Percentiles rank a stretch among this genome's conserved stretches.
phyloP scores from a whole-genome alignment of 2,113 vertebrate species.

The Emydura subglobosa region DNA sequence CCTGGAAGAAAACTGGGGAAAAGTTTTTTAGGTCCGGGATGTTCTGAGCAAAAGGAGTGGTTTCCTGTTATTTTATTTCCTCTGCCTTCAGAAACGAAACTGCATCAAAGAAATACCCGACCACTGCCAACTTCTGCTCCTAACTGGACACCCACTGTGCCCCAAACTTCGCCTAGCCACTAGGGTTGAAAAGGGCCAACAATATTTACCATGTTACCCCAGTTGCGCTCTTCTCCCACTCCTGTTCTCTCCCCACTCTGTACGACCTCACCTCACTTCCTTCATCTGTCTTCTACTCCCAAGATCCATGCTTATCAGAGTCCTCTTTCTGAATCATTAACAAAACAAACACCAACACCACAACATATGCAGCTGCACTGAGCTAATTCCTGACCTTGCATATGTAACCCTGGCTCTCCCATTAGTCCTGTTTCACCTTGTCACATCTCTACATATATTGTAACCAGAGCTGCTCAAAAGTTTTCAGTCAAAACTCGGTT shows the following conservation, averaged over 20 bases:
- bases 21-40: too few species aligned
- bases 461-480: neutral
- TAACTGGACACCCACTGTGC: too few species aligned
- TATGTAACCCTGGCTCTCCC: neutral
- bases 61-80: too few species aligned
- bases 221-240: neutral
- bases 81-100: too few species aligned
- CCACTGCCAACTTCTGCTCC: too few species aligned
- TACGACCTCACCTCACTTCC: neutral
- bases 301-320: neutral
- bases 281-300: neutral
- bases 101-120: too few species aligned
- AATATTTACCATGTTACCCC: rapidly evolving
- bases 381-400: neutral
- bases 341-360: neutral
- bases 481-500: neutral
- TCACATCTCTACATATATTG: neutral
- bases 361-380: neutral
- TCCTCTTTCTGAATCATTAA: neutral
- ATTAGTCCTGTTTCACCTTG: neutral
- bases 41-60: too few species aligned
- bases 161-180: too few species aligned
- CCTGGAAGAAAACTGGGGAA: too few species aligned
- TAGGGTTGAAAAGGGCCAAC: too few species aligned
- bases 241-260: neutral